Percentiles rank a stretch among this genome's conserved stretches.
Evolutionary conservation across 2,888 invertebrate genomes (phyloP).

Genomic region (Bhutanitis thaidina): DNA sequence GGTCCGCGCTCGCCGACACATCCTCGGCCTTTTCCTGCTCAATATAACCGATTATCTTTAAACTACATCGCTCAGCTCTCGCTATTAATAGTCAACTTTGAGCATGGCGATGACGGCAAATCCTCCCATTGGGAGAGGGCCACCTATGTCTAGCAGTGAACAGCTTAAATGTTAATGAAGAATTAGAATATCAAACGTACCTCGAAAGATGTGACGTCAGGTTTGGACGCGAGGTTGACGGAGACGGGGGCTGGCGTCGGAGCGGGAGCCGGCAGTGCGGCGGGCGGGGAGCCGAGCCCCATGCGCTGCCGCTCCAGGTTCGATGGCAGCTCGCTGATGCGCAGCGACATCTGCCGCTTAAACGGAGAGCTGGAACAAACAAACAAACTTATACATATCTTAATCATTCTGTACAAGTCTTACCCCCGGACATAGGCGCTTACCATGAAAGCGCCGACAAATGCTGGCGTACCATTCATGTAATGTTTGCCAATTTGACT

Average conservation of each 20-base stretch:
- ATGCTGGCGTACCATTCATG: no score
- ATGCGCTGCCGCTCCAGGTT: slow-evolving; percentile 90
- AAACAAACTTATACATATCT: no score
- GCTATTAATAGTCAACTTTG: no score
- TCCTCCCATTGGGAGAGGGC: no score
- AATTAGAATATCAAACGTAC: background rate
- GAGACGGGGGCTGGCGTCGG: slow-evolving; percentile 30
- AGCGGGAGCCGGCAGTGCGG: slow-evolving; percentile 77
- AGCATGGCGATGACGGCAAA: no score
- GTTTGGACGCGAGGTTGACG: slow-evolving; percentile 27
- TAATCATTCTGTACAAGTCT: no score
- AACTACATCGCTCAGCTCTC: no score
- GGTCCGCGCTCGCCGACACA: slow-evolving; percentile 46
- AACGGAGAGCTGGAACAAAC: slow-evolving; percentile 89
- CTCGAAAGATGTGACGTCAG: slow-evolving; percentile 19
- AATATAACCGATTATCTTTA: background rate
- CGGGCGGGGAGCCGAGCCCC: slow-evolving; percentile 79
- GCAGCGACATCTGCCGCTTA: slow-evolving; percentile 96
- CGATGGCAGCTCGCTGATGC: slow-evolving; percentile 96
- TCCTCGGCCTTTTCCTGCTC: slow-evolving; percentile 25
- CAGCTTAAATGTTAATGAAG: no score
- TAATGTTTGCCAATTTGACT: no score
- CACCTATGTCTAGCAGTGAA: no score
- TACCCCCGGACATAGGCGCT: no score
- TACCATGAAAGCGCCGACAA: no score